Evolutionary conservation across 2,888 invertebrate species (phyloP).

Genomic region (Fragum fragum): DNA sequence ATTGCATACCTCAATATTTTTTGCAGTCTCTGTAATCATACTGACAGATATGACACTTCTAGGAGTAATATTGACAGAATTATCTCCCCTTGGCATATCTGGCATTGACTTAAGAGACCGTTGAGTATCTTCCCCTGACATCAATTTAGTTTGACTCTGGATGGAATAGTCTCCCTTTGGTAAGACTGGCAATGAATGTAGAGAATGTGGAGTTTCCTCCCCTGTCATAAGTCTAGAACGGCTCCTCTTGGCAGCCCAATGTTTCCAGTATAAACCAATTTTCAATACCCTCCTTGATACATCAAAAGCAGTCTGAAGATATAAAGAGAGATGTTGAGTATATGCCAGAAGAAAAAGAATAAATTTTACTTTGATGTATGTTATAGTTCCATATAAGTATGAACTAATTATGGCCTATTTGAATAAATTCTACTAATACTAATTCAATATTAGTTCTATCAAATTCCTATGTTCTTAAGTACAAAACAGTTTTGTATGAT

Average conservation of each 20-base stretch:
- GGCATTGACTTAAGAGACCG: slow-evolving; percentile 8
- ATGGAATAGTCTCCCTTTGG: slow-evolving; percentile 37
- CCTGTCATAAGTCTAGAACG: background rate
- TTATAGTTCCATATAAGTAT: too few relatives aligned
- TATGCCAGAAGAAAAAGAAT: too few relatives aligned
- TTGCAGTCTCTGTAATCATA: background rate
- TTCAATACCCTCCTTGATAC: slow-evolving; percentile 74
- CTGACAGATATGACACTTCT: slow-evolving; percentile 37
- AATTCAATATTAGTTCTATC: too few relatives aligned
- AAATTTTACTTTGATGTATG: too few relatives aligned
- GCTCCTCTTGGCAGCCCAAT: slow-evolving; percentile 61
- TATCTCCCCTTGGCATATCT: slow-evolving; percentile 30
- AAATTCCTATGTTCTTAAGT: too few relatives aligned
- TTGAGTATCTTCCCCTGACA: background rate
- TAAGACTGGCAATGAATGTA: slow-evolving; percentile 14
- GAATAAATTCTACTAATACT: too few relatives aligned
- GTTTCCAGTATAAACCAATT: slow-evolving; percentile 81
- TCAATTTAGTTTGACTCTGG: slow-evolving; percentile 13
- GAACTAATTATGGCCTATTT: too few relatives aligned
- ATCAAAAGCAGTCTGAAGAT: slow-evolving; percentile 74
- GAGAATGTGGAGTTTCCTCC: slow-evolving; percentile 5
- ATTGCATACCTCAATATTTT: slow-evolving; percentile 42
- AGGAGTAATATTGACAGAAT: slow-evolving; percentile 44
- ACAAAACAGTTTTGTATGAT: too few relatives aligned
- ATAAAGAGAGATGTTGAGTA: too few relatives aligned